Conservation (phyloP, 2,797 vertebrate species). For the Micrastur ruficollis region DNA sequence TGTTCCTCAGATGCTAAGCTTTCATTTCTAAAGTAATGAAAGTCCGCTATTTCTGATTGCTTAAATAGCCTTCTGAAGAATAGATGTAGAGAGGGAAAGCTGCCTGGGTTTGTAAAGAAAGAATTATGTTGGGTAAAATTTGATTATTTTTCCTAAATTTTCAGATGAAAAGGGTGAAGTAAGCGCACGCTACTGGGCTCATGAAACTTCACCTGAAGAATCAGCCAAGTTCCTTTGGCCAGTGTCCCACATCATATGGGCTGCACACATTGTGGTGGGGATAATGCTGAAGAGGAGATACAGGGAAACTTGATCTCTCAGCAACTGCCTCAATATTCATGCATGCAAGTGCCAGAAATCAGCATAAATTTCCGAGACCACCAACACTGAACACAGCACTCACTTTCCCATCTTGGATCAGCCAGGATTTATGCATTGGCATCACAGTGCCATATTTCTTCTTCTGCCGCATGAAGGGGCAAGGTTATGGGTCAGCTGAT, state of each 20-base stretch:
- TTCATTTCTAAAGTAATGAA: neutral
- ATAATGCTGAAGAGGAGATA: neutral
- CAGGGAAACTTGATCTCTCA: neutral
- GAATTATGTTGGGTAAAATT: neutral
- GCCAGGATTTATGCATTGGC: fast-evolving
- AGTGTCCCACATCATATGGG: too few relatives aligned
- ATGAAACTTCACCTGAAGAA: neutral
- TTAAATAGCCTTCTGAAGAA: neutral
- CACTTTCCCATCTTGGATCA: neutral
- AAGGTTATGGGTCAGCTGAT: neutral
- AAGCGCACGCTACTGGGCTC: fast-evolving
- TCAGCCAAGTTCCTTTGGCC: neutral
- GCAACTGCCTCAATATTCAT: neutral
- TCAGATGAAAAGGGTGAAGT: neutral
- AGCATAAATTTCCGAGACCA: neutral
- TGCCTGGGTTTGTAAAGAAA: neutral
- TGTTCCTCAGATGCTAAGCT: neutral
- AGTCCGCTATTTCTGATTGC: neutral
- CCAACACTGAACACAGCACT: neutral
- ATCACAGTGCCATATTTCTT: neutral
- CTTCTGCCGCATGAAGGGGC: neutral
- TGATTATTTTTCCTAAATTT: neutral
- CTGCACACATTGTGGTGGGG: neutral
- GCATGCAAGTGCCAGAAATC: neutral
- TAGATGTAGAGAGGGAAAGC: neutral